Conservation (phyloP, 2,113 vertebrate species). For the Mungos mungo region DNA sequence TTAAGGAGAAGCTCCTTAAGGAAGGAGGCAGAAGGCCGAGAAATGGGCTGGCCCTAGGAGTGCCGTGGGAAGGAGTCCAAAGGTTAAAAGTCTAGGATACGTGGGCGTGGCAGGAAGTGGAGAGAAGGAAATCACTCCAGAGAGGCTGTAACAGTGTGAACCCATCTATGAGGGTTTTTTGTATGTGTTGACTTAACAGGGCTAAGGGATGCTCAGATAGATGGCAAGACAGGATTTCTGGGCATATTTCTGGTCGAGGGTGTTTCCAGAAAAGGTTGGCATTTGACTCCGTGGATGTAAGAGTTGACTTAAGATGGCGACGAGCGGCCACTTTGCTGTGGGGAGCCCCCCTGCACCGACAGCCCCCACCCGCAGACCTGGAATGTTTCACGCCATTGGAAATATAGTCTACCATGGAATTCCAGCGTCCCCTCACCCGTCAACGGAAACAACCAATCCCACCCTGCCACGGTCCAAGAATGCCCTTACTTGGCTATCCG, state of each 20-base stretch:
- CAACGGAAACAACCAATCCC: no score
- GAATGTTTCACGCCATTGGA: no score
- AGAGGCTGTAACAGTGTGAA: neutral
- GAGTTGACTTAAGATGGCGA: no score
- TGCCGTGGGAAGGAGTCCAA: neutral
- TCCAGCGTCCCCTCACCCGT: no score
- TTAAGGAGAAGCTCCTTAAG: neutral
- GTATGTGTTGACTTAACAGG: neutral
- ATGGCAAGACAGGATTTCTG: neutral
- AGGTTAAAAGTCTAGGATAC: neutral
- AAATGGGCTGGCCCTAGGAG: neutral
- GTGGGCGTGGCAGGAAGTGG: neutral
- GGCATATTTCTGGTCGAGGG: neutral
- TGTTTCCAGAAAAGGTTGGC: neutral
- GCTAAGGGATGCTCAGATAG: neutral
- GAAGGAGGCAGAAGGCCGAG: neutral
- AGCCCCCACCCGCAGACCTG: no score
- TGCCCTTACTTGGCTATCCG: no score
- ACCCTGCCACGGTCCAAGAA: no score
- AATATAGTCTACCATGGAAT: no score
- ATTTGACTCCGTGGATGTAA: neutral
- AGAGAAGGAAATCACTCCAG: neutral
- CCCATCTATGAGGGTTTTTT: neutral
- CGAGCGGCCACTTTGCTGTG: no score
- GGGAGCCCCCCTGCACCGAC: no score